Evolutionary conservation across 2,888 invertebrate genomes (phyloP).

Genomic region (Dryocosmus kuriphilus): DNA sequence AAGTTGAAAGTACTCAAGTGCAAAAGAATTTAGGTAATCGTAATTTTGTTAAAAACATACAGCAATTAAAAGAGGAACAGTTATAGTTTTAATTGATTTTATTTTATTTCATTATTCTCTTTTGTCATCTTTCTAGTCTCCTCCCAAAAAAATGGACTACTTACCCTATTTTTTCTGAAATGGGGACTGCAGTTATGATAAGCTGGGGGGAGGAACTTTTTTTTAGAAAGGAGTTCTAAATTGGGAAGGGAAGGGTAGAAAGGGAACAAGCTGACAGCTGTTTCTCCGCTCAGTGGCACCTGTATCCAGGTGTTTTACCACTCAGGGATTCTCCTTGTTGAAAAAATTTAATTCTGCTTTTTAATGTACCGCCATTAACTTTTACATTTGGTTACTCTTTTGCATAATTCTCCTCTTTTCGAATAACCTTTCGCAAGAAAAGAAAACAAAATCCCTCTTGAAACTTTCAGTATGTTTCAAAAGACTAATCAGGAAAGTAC

Average conservation of each 20-base stretch:
- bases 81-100: no score
- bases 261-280: conserved; percentile 66
- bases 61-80: no score
- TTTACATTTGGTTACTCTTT: conserved; percentile 6
- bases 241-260: conserved; percentile 21
- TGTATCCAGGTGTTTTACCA: conserved; percentile 68
- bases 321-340: conserved; percentile 1
- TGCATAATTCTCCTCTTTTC: not conserved
- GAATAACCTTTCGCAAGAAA: not conserved
- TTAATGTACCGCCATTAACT: not conserved
- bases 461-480: not conserved
- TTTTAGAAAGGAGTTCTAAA: conserved; percentile 42
- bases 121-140: no score
- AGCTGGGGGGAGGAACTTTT: conserved; percentile 44
- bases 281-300: conserved; percentile 66
- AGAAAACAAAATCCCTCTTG: not conserved
- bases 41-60: not conserved
- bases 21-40: not conserved
- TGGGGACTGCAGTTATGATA: conserved; percentile 48
- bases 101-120: no score
- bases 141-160: no score
- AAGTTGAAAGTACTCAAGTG: not conserved
- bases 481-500: not conserved
- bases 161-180: not conserved
- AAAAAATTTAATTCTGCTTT: conserved; percentile 6